These are phyloP conservation scores for Kradibia gibbosae DNA, from an alignment of 1,140 invertebrate genomes.

Conservation along the genomic window DNA sequence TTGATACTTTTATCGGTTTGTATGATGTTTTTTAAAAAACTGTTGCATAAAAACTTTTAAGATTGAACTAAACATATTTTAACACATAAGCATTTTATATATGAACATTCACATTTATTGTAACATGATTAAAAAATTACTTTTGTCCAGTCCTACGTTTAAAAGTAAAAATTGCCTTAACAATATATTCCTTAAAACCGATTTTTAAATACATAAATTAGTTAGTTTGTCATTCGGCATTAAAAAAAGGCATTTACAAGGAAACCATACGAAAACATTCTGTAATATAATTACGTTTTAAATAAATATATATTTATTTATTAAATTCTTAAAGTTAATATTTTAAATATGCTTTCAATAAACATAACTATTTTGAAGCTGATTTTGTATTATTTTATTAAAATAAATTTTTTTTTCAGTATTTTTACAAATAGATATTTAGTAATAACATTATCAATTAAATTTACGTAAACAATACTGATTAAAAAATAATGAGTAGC, in stretches of 20 bases:
- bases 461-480: background rate
- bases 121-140: background rate
- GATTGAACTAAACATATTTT: too few species aligned
- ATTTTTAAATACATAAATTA: conserved; percentile 11
- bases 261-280: too few species aligned
- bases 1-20: too few species aligned
- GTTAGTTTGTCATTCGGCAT: background rate
- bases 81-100: too few species aligned
- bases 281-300: too few species aligned
- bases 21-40: too few species aligned
- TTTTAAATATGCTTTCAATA: too few species aligned
- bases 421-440: background rate
- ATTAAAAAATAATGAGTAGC: background rate
- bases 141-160: background rate
- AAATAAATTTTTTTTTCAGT: background rate
- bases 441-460: background rate
- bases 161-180: background rate
- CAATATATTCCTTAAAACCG: background rate
- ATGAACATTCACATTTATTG: background rate
- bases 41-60: too few species aligned
- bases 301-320: too few species aligned
- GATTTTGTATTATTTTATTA: background rate
- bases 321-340: too few species aligned
- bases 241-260: background rate
- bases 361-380: background rate